Evolutionary conservation across 2,113 vertebrate species (phyloP).

Genomic region (Pelvicachromis taeniatus): DNA sequence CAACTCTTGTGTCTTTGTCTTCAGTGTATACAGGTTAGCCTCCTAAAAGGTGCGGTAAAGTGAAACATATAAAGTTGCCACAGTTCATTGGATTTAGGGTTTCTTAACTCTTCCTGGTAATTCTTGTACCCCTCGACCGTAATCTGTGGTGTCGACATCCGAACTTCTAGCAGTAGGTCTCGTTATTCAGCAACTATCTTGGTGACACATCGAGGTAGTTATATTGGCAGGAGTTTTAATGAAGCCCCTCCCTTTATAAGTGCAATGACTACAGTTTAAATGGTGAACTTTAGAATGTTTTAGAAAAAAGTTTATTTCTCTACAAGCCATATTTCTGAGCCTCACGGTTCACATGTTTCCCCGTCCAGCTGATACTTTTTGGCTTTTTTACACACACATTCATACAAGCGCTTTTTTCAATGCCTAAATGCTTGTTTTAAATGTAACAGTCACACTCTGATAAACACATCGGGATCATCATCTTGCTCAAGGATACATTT

Average conservation of each 20-base stretch:
- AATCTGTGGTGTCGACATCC: background rate
- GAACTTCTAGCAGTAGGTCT: background rate
- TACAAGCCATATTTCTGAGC: background rate
- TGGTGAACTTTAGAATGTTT: background rate
- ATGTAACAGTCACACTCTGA: background rate
- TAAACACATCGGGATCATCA: background rate
- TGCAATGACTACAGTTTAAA: background rate
- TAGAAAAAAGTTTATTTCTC: background rate
- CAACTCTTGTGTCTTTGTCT: background rate
- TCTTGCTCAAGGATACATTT: background rate
- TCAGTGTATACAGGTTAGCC: background rate
- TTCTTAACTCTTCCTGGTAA: background rate
- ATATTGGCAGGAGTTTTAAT: background rate
- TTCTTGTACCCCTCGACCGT: background rate
- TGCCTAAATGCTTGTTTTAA: background rate
- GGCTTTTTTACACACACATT: background rate
- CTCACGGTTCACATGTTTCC: background rate
- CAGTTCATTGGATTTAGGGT: background rate
- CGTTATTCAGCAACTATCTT: background rate
- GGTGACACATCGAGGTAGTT: background rate
- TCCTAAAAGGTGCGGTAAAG: background rate
- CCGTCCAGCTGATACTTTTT: background rate
- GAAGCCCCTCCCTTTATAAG: background rate
- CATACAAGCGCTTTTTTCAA: background rate
- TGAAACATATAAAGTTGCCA: background rate